A percentile compares a stretch with the other conserved stretches of the same genome.
Evolutionary conservation across 2,797 vertebrate genomes (phyloP).

Genomic region (Rhinella marina): DNA sequence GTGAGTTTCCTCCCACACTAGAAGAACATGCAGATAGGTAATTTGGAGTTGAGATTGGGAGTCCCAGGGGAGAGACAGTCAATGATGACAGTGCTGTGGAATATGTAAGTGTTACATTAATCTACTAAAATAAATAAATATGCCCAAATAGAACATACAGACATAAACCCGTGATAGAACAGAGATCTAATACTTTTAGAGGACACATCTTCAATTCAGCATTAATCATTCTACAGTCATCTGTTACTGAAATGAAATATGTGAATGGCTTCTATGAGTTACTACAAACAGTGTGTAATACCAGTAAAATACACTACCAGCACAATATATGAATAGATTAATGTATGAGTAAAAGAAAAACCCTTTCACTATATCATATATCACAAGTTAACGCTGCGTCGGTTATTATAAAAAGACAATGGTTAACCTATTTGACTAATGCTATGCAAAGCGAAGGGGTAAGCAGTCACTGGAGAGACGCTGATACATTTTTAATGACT

Average conservation of each 20-base stretch:
- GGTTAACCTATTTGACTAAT: constrained; percentile 43
- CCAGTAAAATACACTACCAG: neutral
- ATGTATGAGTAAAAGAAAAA: neutral
- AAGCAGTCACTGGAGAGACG: constrained; percentile 58
- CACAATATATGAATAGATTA: neutral
- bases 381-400: neutral
- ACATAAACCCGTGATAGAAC: neutral
- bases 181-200: neutral
- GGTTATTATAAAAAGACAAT: neutral
- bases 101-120: neutral
- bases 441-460: constrained; percentile 25
- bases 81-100: too few species aligned
- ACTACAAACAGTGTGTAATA: neutral
- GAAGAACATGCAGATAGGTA: too few species aligned
- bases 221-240: neutral
- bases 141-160: neutral
- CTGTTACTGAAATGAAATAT: neutral
- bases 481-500: constrained; percentile 69
- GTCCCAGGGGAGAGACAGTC: too few species aligned
- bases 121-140: neutral
- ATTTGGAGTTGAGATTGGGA: too few species aligned
- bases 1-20: too few species aligned
- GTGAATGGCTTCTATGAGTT: neutral
- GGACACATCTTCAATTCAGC: neutral
- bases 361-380: neutral